Evolutionary conservation across 2,888 invertebrate genomes (phyloP).

Genomic region (Cryptosula pallasiana): DNA sequence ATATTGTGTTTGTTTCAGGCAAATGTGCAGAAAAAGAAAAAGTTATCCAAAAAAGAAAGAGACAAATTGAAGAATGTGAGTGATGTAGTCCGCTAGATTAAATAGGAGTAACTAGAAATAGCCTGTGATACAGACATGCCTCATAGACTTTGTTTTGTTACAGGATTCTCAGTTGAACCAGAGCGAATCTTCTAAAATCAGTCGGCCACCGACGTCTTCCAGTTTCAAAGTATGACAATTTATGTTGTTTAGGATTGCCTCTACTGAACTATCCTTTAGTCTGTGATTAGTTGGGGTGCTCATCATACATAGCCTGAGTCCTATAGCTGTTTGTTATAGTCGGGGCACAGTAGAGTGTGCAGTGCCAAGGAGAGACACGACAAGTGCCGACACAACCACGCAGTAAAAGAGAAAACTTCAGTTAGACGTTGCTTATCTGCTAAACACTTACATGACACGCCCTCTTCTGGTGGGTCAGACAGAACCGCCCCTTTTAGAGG

Average conservation of each 20-base stretch:
- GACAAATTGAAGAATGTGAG: slow-evolving; percentile 6
- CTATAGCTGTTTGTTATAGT: no score
- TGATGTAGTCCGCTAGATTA: neutral
- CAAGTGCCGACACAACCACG: slow-evolving; percentile 3
- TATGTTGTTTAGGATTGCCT: no score
- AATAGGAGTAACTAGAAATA: no score
- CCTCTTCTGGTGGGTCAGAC: slow-evolving; percentile 1
- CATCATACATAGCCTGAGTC: no score
- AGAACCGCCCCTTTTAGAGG: neutral
- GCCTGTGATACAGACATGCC: no score
- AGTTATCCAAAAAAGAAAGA: neutral
- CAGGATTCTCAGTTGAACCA: no score
- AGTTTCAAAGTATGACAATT: neutral
- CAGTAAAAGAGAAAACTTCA: neutral
- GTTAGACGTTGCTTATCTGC: slow-evolving; percentile 4
- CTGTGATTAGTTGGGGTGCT: no score
- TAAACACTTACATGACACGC: neutral
- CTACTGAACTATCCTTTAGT: no score
- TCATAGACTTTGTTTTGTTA: no score
- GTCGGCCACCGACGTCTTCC: neutral
- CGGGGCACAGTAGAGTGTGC: neutral
- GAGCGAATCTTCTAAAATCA: neutral
- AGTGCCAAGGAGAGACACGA: neutral
- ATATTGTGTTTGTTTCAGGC: no score
- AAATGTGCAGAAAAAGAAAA: slow-evolving; percentile 14